phyloP scores from a whole-genome alignment of 2,797 vertebrate species.

The Catamblyrhynchus diadema region DNA sequence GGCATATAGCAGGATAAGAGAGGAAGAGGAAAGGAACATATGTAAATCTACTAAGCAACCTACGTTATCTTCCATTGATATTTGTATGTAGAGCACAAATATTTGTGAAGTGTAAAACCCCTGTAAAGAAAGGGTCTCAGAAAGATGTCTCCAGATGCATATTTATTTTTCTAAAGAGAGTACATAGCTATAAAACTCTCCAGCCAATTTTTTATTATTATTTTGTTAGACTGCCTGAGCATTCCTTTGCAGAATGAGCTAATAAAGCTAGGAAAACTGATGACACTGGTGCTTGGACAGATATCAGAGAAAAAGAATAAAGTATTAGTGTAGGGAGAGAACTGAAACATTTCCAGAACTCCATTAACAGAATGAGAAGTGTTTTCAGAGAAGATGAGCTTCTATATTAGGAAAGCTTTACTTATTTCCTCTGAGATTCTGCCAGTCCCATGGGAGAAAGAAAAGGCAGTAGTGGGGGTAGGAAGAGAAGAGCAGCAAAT shows the following conservation, averaged over 20 bases:
- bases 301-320: slow-evolving; percentile 60
- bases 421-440: slow-evolving; percentile 66
- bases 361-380: slow-evolving; percentile 53
- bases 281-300: slow-evolving; percentile 52
- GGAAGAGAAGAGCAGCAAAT: background rate
- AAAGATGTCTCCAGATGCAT: slow-evolving; percentile 8
- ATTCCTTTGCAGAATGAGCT: slow-evolving; percentile 53
- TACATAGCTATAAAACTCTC: slow-evolving; percentile 5
- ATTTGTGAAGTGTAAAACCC: background rate
- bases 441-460: slow-evolving; percentile 47
- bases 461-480: slow-evolving; percentile 25
- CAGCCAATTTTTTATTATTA: slow-evolving; percentile 30
- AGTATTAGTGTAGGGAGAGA: slow-evolving; percentile 56
- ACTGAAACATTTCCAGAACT: slow-evolving; percentile 59
- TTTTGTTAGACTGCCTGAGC: slow-evolving; percentile 29
- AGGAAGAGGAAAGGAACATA: background rate
- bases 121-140: background rate
- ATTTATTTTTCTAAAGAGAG: slow-evolving; percentile 15
- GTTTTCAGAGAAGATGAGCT: slow-evolving; percentile 56
- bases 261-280: slow-evolving; percentile 57
- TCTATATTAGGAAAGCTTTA: slow-evolving; percentile 66
- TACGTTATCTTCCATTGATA: background rate
- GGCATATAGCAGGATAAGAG: background rate
- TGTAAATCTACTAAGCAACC: background rate
- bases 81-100: background rate